These are phyloP conservation scores for Hylaeus anthracinus DNA, from an alignment of 1,140 invertebrate species.

Conservation along the genomic window DNA sequence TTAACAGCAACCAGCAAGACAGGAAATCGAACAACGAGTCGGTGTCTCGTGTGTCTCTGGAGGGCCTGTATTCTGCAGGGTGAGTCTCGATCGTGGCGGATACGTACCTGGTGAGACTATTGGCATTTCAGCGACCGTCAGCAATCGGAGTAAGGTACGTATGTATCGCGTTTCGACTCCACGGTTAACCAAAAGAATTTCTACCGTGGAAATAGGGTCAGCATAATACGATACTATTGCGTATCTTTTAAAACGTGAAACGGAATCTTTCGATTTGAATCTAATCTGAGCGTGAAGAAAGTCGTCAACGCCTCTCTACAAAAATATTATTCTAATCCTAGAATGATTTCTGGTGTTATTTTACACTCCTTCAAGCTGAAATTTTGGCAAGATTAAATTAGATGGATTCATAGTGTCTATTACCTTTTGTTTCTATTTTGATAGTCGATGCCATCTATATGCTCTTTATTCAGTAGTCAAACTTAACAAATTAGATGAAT, in stretches of 20 bases:
- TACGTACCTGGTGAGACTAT: constrained; percentile 97
- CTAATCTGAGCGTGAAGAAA: neutral
- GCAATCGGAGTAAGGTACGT: constrained; percentile 91
- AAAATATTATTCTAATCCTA: too few relatives aligned
- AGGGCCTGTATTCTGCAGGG: constrained; percentile 90
- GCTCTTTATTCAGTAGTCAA: too few relatives aligned
- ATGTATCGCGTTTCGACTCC: constrained; percentile 62
- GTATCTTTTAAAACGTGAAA: neutral
- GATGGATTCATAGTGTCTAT: too few relatives aligned
- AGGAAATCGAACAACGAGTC: constrained; percentile 94
- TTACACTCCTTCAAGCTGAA: too few relatives aligned
- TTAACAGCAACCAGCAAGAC: constrained; percentile 92
- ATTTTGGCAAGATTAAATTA: too few relatives aligned
- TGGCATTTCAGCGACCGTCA: constrained; percentile 90
- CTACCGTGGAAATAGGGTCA: neutral
- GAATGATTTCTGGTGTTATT: too few relatives aligned
- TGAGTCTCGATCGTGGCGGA: constrained; percentile 93
- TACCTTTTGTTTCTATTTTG: too few relatives aligned
- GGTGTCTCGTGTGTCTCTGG: constrained; percentile 92
- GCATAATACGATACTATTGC: constrained; percentile 9
- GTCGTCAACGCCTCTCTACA: too few relatives aligned
- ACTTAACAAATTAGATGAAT: too few relatives aligned
- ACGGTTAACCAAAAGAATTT: constrained; percentile 35
- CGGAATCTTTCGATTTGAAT: neutral
- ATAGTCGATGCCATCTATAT: too few relatives aligned